Percentiles rank a stretch among this genome's conserved stretches.
phyloP scores from a whole-genome alignment of 2,113 vertebrate genomes.

The Riparia riparia region DNA sequence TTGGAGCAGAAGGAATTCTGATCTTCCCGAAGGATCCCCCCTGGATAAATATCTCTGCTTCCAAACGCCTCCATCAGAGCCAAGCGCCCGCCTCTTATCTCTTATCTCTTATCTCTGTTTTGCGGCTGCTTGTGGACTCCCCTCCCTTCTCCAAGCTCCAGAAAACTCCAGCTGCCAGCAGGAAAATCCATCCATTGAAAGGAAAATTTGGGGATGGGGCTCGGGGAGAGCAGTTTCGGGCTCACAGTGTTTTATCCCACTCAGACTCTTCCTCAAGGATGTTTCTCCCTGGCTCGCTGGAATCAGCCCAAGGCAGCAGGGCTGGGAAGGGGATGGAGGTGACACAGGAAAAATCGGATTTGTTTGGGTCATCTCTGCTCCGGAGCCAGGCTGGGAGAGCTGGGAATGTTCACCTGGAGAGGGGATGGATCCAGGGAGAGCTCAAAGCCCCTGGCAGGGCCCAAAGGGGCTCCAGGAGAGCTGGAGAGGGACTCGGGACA shows the following conservation, averaged over 20 bases:
- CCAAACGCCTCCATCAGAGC: not conserved
- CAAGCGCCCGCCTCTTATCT: no score
- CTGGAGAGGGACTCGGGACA: not conserved
- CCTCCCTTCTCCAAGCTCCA: not conserved
- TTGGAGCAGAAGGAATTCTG: accelerated
- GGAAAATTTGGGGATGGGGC: not conserved
- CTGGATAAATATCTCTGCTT: not conserved
- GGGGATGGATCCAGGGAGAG: not conserved
- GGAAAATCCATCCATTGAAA: not conserved
- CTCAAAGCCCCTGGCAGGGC: not conserved
- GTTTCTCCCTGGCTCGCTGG: not conserved
- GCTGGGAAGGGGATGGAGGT: not conserved
- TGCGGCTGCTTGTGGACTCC: not conserved
- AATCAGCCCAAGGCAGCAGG: not conserved
- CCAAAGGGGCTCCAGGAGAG: not conserved
- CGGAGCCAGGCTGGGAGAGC: not conserved
- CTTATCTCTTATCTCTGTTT: not conserved
- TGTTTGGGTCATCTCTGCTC: not conserved
- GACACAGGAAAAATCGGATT: not conserved
- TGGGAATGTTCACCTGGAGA: accelerated
- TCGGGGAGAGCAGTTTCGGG: accelerated
- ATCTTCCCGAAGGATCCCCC: not conserved
- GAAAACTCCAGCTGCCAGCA: not conserved
- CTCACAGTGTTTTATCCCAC: accelerated
- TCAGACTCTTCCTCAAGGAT: not conserved